Conservation (phyloP, 2,113 vertebrate species). For the Pardalotus punctatus region DNA sequence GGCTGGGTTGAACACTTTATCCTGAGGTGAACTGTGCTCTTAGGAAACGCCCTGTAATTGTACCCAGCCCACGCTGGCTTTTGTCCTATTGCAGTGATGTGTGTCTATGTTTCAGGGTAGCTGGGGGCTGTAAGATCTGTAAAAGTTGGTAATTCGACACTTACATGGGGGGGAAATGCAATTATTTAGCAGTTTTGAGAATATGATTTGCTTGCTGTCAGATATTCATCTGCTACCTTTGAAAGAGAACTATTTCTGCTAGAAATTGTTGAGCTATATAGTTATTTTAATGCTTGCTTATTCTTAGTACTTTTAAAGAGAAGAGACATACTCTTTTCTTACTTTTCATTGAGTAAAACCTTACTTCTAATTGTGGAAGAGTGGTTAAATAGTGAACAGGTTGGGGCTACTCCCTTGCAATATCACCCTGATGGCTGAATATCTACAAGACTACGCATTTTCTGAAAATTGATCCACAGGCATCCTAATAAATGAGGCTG, state of each 20-base stretch:
- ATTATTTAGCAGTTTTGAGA: not conserved
- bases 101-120: not conserved
- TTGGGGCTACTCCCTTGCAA: not conserved
- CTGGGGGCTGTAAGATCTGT: not conserved
- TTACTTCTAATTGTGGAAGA: not conserved
- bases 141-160: not conserved
- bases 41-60: not conserved
- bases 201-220: not conserved
- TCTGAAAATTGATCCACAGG: not conserved
- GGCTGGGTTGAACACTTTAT: not conserved
- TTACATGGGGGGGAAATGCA: rapidly evolving
- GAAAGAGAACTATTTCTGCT: not conserved
- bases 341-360: not conserved
- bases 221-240: not conserved
- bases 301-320: not conserved
- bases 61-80: rapidly evolving
- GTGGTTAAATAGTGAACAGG: not conserved
- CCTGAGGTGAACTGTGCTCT: not conserved
- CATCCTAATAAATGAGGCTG: not conserved
- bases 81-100: not conserved
- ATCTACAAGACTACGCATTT: rapidly evolving
- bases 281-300: not conserved
- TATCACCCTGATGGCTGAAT: not conserved
- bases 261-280: not conserved
- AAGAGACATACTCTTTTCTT: not conserved